Conservation (phyloP, 2,888 invertebrate species). For the Spodoptera littoralis region DNA sequence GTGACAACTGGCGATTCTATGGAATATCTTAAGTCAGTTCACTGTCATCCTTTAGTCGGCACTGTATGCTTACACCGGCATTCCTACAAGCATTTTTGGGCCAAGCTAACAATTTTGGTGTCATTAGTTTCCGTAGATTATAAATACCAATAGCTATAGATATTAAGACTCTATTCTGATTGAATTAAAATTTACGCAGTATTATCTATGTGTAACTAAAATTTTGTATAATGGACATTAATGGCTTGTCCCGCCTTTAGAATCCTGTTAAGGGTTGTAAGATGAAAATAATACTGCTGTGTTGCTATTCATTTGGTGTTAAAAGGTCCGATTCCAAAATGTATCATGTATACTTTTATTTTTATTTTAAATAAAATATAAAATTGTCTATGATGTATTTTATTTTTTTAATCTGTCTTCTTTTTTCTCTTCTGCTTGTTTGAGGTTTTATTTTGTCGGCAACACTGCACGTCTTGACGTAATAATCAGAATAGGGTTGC, state of each 20-base stretch:
- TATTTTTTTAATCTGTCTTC: constrained; percentile 42
- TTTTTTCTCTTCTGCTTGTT: constrained; percentile 10
- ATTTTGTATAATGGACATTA: constrained; percentile 10
- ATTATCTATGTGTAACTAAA: constrained; percentile 33
- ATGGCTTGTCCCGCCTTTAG: constrained; percentile 7
- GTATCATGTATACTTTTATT: constrained; percentile 53
- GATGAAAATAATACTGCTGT: constrained; percentile 48
- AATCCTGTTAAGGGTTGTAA: constrained; percentile 8
- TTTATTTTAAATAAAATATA: constrained; percentile 52
- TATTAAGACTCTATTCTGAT: constrained; percentile 67
- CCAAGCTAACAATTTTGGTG: constrained; percentile 60
- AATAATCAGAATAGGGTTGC: constrained; percentile 58
- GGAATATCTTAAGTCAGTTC: constrained; percentile 57
- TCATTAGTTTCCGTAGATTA: constrained; percentile 57
- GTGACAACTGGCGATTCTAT: constrained; percentile 19
- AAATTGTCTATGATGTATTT: constrained; percentile 49
- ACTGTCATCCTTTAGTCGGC: constrained; percentile 56
- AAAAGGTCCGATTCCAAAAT: constrained; percentile 50
- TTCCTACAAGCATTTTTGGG: constrained; percentile 75
- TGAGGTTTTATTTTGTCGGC: constrained; percentile 23
- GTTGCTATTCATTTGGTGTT: constrained; percentile 47
- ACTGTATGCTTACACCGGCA: constrained; percentile 68
- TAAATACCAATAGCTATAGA: constrained; percentile 42
- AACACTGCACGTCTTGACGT: constrained; percentile 13
- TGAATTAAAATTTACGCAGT: constrained; percentile 49